Conservation (phyloP, 2,888 invertebrate species). For the Ormyrus rosae region DNA sequence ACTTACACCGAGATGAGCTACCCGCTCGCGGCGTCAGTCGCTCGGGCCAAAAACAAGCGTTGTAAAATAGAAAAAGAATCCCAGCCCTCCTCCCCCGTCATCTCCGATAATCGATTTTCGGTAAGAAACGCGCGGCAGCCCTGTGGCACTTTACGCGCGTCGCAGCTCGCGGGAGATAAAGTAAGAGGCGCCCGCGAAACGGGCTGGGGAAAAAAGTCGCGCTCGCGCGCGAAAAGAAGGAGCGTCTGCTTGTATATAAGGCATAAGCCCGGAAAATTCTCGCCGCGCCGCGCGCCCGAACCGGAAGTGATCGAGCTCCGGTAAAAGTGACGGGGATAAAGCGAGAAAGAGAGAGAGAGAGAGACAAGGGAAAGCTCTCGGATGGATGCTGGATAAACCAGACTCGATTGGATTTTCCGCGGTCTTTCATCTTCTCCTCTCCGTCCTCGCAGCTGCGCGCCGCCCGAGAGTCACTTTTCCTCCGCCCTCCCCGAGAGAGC, state of each 20-base stretch:
- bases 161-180: neutral
- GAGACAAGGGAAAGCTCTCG: conserved; percentile 51
- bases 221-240: neutral
- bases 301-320: conserved; percentile 50
- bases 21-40: too few relatives aligned
- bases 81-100: too few relatives aligned
- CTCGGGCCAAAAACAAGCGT: too few relatives aligned
- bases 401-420: conserved; percentile 63
- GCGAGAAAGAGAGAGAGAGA: neutral
- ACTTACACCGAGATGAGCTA: too few relatives aligned
- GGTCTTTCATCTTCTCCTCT: conserved; percentile 57
- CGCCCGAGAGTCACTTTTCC: neutral
- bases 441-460: conserved; percentile 17
- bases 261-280: conserved; percentile 31
- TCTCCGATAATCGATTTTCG: neutral
- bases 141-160: too few relatives aligned
- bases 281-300: conserved; percentile 15
- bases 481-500: neutral
- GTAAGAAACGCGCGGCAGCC: too few relatives aligned
- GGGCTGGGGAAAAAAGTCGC: neutral
- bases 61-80: too few relatives aligned
- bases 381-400: conserved; percentile 61
- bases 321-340: conserved; percentile 47
- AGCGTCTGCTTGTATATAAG: too few relatives aligned
- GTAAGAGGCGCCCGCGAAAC: neutral